phyloP scores from a whole-genome alignment of 2,888 invertebrate species.

The Diabrotica balteata region DNA sequence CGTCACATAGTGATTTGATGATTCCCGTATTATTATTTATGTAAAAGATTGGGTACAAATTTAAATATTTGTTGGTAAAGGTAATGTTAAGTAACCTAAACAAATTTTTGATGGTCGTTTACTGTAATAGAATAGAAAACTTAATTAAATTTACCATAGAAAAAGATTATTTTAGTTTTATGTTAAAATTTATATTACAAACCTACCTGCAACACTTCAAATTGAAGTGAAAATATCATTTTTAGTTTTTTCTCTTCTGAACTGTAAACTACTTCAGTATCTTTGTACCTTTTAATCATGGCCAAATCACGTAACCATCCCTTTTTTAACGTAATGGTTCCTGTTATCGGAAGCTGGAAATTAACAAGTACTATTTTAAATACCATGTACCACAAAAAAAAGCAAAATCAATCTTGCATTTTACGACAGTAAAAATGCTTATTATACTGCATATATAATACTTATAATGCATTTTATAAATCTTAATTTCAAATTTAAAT shows the following conservation, averaged over 20 bases:
- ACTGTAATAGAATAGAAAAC: not conserved
- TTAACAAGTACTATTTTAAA: not conserved
- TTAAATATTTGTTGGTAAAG: no score
- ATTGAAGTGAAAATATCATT: not conserved
- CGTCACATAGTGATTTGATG: no score
- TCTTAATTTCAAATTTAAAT: no score
- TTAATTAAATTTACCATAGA: not conserved
- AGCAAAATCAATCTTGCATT: not conserved
- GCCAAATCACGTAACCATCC: conserved; percentile 26
- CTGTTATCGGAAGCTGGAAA: conserved; percentile 14
- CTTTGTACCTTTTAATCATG: conserved; percentile 9
- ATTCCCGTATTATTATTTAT: no score
- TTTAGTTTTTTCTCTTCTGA: conserved; percentile 4
- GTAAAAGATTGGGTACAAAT: no score
- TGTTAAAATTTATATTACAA: not conserved
- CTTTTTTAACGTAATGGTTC: conserved; percentile 8
- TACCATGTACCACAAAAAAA: not conserved
- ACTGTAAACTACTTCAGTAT: conserved; percentile 10
- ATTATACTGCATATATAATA: no score
- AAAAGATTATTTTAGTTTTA: no score
- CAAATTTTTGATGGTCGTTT: not conserved
- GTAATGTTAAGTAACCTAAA: not conserved
- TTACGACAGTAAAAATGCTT: no score
- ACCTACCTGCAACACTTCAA: conserved; percentile 8
- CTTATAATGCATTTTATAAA: no score